Base-by-base conservation (phyloP, 2,113 vertebrate species). In the Pithys albifrons region DNA sequence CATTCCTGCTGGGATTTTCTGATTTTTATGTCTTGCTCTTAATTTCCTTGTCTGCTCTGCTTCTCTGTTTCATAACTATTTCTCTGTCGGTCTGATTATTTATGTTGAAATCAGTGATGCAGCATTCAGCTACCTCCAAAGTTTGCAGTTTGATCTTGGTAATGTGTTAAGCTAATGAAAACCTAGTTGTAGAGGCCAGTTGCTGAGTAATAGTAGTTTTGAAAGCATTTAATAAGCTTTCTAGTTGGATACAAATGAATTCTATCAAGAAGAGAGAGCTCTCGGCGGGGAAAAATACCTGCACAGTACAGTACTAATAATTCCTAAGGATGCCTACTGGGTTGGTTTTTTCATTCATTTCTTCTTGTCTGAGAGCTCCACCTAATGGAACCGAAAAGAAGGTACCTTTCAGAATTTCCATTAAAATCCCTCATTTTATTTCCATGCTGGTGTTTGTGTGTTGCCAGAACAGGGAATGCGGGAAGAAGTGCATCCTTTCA, bases 301-400 rank as follows among this genome's bases (percentile, higher is more conserved):
- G 6, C 78, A 51, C 82, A 79, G 20, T 48, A 57, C 61, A 19
- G 24, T 29, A 31, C 59, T 88, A 73, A 51, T 73, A 88, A 85
- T 85, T 86, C 82, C 52, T 49, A 5, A 22, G 17, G 35, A 43
- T 62, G 54, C 55, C 35, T 54, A 43, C 37, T 55, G 73, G 19
- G 12, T 62, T 86, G n/a, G 4, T n/a, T 69, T 65, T 72, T 52
- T 25, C 43, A 23, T 61, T 73, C 23, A 14, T 73, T 94, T 95
- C 64, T 67, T 85, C 90, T 93, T 97, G 67, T 95, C 93, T 79
- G 74, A 91, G 88, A 77, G 96, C 97, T 91, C 97, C 97, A 97
- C 94, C 97, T 96, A 96, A 89, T 18, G 97, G 97, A 67, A 48
- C 23, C 1, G 0, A 71, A 54, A 73, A 83, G 46, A 83, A 88